Conservation (phyloP, 64 coral and sea anemone species). For the Porites lutea region DNA sequence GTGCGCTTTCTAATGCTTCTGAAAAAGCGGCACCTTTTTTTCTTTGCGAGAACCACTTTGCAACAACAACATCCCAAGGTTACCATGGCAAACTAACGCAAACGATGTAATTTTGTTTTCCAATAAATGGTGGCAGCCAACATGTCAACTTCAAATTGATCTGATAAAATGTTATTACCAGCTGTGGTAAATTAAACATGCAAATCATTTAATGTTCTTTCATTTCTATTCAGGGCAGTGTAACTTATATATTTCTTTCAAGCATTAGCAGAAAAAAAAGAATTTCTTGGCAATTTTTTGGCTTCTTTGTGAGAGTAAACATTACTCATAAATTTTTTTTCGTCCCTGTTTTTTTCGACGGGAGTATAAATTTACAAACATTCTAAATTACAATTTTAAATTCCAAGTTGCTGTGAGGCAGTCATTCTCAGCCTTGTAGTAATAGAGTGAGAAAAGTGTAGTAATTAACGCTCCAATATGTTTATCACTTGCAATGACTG, state of each 20-base stretch:
- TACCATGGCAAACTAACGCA: neutral
- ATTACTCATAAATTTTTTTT: neutral
- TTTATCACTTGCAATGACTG: no score
- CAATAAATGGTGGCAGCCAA: neutral
- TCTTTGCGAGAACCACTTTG: neutral
- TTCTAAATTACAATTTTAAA: neutral
- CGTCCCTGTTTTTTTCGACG: neutral
- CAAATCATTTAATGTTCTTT: neutral
- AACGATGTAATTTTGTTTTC: slow-evolving; percentile 23
- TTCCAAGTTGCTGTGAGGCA: neutral
- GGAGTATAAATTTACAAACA: neutral
- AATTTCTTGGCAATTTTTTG: neutral
- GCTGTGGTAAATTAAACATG: slow-evolving; percentile 35
- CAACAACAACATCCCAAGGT: neutral
- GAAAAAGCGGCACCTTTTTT: neutral
- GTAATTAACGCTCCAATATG: neutral
- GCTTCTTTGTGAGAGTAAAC: neutral
- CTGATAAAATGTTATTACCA: slow-evolving; percentile 23
- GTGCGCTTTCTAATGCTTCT: neutral
- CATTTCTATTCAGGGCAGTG: neutral
- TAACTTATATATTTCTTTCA: no score
- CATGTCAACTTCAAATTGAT: slow-evolving; percentile 24
- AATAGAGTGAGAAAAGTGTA: neutral
- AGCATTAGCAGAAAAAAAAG: neutral
- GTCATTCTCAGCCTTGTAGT: neutral